These are phyloP conservation scores for Potorous gilbertii DNA, from an alignment of 2,797 vertebrate genomes.

Conservation along the genomic window DNA sequence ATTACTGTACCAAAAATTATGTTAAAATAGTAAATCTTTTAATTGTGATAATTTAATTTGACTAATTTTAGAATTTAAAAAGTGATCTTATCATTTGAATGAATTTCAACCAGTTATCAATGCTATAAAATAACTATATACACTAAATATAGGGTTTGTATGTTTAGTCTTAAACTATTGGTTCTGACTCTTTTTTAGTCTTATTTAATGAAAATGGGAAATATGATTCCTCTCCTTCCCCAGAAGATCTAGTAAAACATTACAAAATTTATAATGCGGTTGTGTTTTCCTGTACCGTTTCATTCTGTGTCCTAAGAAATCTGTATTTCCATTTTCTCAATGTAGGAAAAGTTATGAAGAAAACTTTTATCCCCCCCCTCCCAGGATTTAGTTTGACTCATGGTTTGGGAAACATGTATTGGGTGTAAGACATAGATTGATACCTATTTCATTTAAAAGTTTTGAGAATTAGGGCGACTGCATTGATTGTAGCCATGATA, in stretches of 20 bases:
- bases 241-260: neutral
- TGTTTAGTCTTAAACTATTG: neutral
- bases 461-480: neutral
- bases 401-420: neutral
- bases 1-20: slow-evolving; percentile 16
- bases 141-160: neutral
- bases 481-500: neutral
- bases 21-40: neutral
- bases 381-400: neutral
- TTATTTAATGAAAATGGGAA: neutral
- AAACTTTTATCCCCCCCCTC: neutral
- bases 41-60: neutral
- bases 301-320: neutral
- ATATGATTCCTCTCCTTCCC: neutral
- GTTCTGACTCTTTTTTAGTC: neutral
- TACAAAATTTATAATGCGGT: neutral
- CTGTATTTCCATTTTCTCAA: neutral
- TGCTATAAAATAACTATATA: neutral
- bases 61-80: slow-evolving; percentile 38
- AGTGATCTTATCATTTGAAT: neutral
- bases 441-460: neutral
- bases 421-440: neutral
- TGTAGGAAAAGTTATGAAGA: neutral
- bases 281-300: neutral
- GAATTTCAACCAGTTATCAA: neutral